Base-by-base conservation (phyloP, 2,797 vertebrate genomes). In the Dipus sagitta region DNA sequence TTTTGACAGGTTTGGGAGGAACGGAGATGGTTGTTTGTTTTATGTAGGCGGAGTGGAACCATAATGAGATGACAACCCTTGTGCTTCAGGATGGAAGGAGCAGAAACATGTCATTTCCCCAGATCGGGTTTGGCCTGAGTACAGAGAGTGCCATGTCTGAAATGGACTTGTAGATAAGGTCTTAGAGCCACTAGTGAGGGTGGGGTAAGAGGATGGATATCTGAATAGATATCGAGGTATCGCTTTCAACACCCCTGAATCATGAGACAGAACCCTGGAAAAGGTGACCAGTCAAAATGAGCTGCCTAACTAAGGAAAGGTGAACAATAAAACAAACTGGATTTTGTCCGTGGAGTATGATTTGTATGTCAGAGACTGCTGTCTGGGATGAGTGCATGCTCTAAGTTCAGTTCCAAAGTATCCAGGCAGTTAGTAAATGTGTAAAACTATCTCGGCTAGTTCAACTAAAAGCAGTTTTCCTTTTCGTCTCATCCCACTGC, bases 401-500 rank as follows among this genome's bases (percentile, higher is more conserved):
- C 2, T 42, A 86, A 71, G 26, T 82, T 91, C 38, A 87, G n/a
- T 18, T 85, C 23, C 7, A 21, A 93, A 85, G 64, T 82, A 67
- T 0, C 1, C 30, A 62, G 7, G 30, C 21, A n/a, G 5, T 74
- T 65, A 60, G 12, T 23, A 81, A 70, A 60, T 47, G 20, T 62
- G 13, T 34, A 88, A 68, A 34, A 80, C 18, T 42, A 20, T 24
- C 47, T 87, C 71, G 77, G 88, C 38, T 52, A 86, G 52, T 76
- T 64, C 42, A 86, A 23, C n/a, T 13, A 65, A 92, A 86, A 70
- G 11, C 1, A 70, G 60, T 23, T 21, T 10, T 85, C n/a, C 4
- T 88, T 81, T 83, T 74, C 28, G 79, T 86, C 85, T 83, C 38
- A 58, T 86, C 71, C 65, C 21, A 58, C 6, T 81, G 72, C 71